These are phyloP conservation scores for Melanerpes formicivorus DNA, from an alignment of 2,113 vertebrate species.

Conservation along the genomic window DNA sequence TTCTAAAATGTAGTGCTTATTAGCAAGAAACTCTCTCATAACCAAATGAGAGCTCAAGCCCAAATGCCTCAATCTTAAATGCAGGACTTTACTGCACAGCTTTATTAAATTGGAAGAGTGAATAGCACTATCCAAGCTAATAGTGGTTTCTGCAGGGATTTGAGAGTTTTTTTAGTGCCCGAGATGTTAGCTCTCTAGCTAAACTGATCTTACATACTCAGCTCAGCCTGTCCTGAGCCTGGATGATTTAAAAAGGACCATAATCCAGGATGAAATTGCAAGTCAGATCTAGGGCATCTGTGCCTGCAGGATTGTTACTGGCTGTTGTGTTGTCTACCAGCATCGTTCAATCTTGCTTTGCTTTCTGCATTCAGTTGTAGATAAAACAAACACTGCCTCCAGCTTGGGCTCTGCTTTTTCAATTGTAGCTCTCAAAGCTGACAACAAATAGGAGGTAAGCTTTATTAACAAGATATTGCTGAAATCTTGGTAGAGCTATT, in stretches of 20 bases:
- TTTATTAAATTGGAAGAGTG: not conserved
- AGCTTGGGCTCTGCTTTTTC: conserved; percentile 5
- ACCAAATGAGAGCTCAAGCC: not conserved
- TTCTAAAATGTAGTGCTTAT: not conserved
- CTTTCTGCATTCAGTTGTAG: not conserved
- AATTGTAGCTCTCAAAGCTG: not conserved
- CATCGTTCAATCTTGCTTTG: not conserved
- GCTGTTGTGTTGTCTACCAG: not conserved
- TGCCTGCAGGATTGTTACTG: not conserved
- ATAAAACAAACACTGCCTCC: conserved; percentile 15
- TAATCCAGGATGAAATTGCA: conserved; percentile 14
- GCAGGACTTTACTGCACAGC: not conserved
- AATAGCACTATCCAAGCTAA: not conserved
- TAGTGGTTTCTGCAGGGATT: not conserved
- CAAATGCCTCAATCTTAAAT: not conserved
- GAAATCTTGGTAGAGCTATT: not conserved
- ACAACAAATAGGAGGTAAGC: not conserved
- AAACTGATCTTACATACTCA: not conserved
- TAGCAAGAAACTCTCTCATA: not conserved
- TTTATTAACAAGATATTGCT: not conserved
- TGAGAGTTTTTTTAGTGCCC: accelerated
- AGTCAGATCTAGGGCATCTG: conserved; percentile 42
- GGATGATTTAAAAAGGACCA: conserved; percentile 3
- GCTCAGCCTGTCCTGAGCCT: not conserved
- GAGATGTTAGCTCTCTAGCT: not conserved